Evolutionary conservation across 2,888 invertebrate genomes (phyloP).

Genomic region (Tipula unca): DNA sequence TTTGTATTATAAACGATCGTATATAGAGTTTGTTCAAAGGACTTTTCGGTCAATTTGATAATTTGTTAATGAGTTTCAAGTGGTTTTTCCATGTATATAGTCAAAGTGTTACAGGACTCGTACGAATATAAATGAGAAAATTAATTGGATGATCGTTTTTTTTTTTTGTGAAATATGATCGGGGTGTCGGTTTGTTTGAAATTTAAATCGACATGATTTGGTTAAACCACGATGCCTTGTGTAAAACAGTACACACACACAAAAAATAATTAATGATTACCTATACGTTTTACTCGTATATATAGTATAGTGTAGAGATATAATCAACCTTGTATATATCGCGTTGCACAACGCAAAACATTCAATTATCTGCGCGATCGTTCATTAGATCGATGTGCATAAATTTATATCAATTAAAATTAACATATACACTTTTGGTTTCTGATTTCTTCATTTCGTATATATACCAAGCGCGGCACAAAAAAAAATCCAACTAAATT

Average conservation of each 20-base stretch:
- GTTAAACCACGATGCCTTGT: background rate
- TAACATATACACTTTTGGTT: background rate
- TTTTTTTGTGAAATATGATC: background rate
- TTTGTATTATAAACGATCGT: background rate
- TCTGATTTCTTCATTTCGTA: background rate
- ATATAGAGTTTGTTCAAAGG: background rate
- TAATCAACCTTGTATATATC: background rate
- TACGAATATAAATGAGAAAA: background rate
- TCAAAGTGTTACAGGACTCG: background rate
- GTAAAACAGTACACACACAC: background rate
- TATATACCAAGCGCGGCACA: background rate
- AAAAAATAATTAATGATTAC: background rate
- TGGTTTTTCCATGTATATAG: background rate
- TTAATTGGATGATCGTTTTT: background rate
- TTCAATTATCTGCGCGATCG: background rate
- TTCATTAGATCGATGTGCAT: background rate
- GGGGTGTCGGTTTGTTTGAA: conserved; percentile 2
- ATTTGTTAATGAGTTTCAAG: conserved; percentile 14
- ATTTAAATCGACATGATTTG: background rate
- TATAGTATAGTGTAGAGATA: background rate
- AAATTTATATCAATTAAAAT: background rate
- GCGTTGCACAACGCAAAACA: background rate
- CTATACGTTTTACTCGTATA: background rate
- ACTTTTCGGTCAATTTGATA: background rate
- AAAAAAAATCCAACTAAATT: background rate